A percentile compares a stretch with the other conserved stretches of the same genome.
phyloP scores from a whole-genome alignment of 2,113 vertebrate genomes.

The Pholis gunnellus region DNA sequence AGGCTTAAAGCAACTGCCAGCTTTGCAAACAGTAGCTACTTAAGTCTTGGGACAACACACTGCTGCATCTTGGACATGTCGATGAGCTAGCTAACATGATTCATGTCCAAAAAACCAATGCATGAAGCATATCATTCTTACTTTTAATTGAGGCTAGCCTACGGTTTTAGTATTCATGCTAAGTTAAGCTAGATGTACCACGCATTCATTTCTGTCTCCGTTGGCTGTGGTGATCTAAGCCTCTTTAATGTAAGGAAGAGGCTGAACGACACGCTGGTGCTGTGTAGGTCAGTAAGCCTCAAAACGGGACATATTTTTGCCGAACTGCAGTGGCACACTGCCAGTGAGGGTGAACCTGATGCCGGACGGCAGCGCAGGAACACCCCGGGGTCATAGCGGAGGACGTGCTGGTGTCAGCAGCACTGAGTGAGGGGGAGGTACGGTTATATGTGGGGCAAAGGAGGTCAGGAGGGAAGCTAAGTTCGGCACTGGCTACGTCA shows the following conservation, averaged over 20 bases:
- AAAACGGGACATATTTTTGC: conserved; percentile 40
- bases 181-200: neutral
- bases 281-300: conserved; percentile 33
- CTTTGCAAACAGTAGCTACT: conserved; percentile 5
- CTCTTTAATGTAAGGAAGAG: conserved; percentile 8
- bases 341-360: conserved; percentile 51
- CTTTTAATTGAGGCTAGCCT: neutral
- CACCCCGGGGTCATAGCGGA: conserved; percentile 44
- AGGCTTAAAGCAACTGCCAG: neutral
- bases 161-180: neutral
- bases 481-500: conserved; percentile 41
- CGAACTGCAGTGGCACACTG: conserved; percentile 52
- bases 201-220: neutral
- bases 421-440: conserved; percentile 9
- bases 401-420: conserved; percentile 63
- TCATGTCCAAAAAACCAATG: neutral
- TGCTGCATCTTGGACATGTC: neutral
- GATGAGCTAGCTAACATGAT: neutral
- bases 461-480: conserved; percentile 45
- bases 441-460: conserved; percentile 35
- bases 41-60: neutral
- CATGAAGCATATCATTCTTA: neutral
- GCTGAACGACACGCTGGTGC: conserved; percentile 13
- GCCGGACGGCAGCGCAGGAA: conserved; percentile 22
- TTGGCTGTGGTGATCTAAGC: neutral